Conservation (phyloP, 2,113 vertebrate species). For the Xenopus borealis region DNA sequence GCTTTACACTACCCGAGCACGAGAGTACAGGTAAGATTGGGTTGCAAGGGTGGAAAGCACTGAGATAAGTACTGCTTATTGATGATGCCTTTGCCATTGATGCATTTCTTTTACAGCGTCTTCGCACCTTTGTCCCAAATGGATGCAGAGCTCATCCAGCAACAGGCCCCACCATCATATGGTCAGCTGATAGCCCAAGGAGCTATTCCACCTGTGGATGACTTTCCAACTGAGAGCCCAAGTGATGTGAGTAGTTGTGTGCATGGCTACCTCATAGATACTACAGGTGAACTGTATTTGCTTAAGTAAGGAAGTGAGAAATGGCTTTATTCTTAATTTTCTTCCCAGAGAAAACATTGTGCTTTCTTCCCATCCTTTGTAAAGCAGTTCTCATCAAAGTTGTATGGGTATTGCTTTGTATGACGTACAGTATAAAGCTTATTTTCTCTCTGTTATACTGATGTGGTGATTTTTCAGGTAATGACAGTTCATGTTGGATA, state of each 20-base stretch:
- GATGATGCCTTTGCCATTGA: neutral
- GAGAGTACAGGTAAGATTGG: constrained; percentile 66
- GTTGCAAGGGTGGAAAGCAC: neutral
- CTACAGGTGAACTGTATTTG: too few species aligned
- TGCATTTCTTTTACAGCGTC: constrained; percentile 60
- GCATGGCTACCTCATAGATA: too few species aligned
- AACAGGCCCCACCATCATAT: constrained; percentile 87
- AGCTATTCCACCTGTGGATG: constrained; percentile 84
- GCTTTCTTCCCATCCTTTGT: too few species aligned
- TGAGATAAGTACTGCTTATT: neutral
- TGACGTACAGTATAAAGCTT: too few species aligned
- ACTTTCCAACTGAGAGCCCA: constrained; percentile 86
- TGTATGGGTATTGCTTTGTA: too few species aligned
- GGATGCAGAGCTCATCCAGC: constrained; percentile 83
- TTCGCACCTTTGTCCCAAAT: constrained; percentile 82
- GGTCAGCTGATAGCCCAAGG: constrained; percentile 89
- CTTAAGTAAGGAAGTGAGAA: too few species aligned
- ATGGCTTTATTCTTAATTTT: too few species aligned
- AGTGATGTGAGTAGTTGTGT: constrained; percentile 68
- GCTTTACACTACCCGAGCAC: constrained; percentile 80
- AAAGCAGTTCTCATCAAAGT: too few species aligned
- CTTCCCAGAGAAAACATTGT: too few species aligned
- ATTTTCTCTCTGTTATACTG: too few species aligned
- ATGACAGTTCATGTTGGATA: too few species aligned
- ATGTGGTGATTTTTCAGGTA: too few species aligned